phyloP scores from a whole-genome alignment of 1,140 invertebrate species.

The Neodiprion virginianus region DNA sequence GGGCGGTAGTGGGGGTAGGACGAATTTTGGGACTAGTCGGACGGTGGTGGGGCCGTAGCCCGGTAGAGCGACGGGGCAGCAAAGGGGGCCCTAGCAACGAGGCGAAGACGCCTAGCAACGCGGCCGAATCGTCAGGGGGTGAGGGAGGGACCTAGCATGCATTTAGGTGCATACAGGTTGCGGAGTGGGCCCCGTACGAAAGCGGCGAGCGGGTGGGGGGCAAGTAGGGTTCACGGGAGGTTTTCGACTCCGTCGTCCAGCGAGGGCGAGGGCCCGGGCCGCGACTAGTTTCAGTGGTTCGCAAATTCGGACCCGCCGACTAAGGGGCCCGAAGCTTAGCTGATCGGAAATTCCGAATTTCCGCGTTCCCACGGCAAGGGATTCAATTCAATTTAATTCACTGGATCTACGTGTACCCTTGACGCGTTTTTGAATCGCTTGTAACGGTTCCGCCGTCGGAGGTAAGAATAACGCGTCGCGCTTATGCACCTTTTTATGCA shows the following conservation, averaged over 20 bases:
- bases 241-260: slow-evolving; percentile 60
- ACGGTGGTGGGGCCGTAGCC: slow-evolving; percentile 10
- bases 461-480: too few species aligned
- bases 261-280: slow-evolving; percentile 30
- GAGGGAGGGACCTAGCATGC: slow-evolving; percentile 54
- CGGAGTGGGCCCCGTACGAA: slow-evolving; percentile 39
- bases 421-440: too few species aligned
- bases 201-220: slow-evolving; percentile 50
- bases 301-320: slow-evolving; percentile 40
- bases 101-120: slow-evolving; percentile 58
- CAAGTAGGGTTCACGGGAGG: slow-evolving; percentile 63
- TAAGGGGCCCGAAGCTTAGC: too few species aligned
- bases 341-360: slow-evolving; percentile 24
- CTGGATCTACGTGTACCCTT: too few species aligned
- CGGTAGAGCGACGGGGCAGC: slow-evolving; percentile 30
- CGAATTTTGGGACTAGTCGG: slow-evolving; percentile 59
- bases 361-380: neutral
- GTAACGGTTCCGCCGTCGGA: too few species aligned
- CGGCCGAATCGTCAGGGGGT: slow-evolving; percentile 23
- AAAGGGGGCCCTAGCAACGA: slow-evolving; percentile 55
- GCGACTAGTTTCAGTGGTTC: slow-evolving; percentile 61
- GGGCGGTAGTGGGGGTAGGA: slow-evolving; percentile 36
- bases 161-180: slow-evolving; percentile 52
- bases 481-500: too few species aligned
- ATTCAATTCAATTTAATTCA: slow-evolving; percentile 1